These are phyloP conservation scores for Hypsopygia costalis DNA, from an alignment of 2,888 invertebrate genomes.

Conservation along the genomic window DNA sequence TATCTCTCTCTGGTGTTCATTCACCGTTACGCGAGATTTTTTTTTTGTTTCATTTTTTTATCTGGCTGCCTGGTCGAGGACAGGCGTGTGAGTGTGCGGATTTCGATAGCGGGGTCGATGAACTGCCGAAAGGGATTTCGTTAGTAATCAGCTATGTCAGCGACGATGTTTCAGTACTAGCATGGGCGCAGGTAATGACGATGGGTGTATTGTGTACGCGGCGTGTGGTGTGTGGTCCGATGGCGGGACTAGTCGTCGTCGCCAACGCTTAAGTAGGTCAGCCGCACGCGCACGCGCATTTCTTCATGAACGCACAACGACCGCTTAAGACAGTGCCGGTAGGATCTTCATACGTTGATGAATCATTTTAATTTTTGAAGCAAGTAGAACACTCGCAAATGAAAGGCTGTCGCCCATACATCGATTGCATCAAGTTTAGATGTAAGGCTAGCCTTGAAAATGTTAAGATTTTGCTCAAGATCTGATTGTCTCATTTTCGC, in stretches of 20 bases:
- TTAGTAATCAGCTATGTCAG: slow-evolving; percentile 53
- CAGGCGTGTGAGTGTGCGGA: slow-evolving; percentile 75
- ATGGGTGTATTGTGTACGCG: slow-evolving; percentile 34
- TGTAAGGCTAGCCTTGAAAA: slow-evolving; percentile 7
- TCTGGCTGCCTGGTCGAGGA: slow-evolving; percentile 54
- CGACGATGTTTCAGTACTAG: slow-evolving; percentile 57
- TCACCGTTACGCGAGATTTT: slow-evolving; percentile 57
- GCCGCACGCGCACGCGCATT: slow-evolving; percentile 60
- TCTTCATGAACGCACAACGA: slow-evolving; percentile 49
- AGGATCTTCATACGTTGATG: slow-evolving; percentile 25
- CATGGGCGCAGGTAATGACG: slow-evolving; percentile 45
- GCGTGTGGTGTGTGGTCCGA: slow-evolving; percentile 45
- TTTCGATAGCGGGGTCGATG: slow-evolving; percentile 78
- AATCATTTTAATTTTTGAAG: background rate
- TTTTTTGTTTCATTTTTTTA: slow-evolving; percentile 74
- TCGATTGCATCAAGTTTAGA: slow-evolving; percentile 8
- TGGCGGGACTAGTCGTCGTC: slow-evolving; percentile 45
- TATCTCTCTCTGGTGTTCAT: slow-evolving; percentile 75
- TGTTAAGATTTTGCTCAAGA: slow-evolving; percentile 12
- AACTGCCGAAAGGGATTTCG: slow-evolving; percentile 73
- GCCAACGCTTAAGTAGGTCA: slow-evolving; percentile 66
- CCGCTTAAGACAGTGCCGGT: slow-evolving; percentile 25
- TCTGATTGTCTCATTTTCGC: slow-evolving; percentile 12
- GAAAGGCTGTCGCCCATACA: slow-evolving; percentile 2
- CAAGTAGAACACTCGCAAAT: background rate